These are phyloP conservation scores for Sclerurus mexicanus DNA, from an alignment of 2,113 vertebrate genomes.

Conservation along the genomic window DNA sequence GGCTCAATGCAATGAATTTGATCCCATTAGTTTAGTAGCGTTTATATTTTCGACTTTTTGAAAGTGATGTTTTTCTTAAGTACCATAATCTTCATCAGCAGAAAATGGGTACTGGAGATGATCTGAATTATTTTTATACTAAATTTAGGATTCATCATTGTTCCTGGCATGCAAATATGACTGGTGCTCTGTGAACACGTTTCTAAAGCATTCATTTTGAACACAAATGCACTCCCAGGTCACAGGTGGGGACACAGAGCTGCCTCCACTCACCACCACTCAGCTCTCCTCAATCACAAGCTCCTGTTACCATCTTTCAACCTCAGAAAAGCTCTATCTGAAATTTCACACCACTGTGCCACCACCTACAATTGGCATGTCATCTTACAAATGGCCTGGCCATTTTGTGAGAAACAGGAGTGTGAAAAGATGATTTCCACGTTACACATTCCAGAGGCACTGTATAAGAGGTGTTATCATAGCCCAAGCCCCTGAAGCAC, in stretches of 20 bases:
- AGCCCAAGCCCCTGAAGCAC: neutral
- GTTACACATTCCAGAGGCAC: neutral
- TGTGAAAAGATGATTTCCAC: neutral
- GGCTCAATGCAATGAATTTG: neutral
- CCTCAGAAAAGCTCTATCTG: neutral
- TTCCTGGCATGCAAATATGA: neutral
- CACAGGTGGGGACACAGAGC: neutral
- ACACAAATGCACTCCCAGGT: neutral
- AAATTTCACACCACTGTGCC: neutral
- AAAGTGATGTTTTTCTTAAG: neutral
- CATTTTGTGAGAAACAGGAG: neutral
- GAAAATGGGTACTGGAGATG: neutral
- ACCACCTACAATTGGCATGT: rapidly evolving
- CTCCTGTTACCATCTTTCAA: neutral
- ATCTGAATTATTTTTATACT: neutral
- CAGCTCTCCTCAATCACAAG: neutral
- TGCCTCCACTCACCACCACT: neutral
- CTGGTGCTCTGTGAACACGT: neutral
- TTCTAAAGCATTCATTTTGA: neutral
- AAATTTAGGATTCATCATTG: neutral
- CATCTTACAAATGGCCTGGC: neutral
- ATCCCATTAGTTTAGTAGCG: neutral
- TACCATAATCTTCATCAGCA: neutral
- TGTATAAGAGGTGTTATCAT: no score
- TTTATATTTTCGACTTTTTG: neutral